Conservation (phyloP, 2,888 invertebrate genomes). For the Cheilosia vulpina region DNA sequence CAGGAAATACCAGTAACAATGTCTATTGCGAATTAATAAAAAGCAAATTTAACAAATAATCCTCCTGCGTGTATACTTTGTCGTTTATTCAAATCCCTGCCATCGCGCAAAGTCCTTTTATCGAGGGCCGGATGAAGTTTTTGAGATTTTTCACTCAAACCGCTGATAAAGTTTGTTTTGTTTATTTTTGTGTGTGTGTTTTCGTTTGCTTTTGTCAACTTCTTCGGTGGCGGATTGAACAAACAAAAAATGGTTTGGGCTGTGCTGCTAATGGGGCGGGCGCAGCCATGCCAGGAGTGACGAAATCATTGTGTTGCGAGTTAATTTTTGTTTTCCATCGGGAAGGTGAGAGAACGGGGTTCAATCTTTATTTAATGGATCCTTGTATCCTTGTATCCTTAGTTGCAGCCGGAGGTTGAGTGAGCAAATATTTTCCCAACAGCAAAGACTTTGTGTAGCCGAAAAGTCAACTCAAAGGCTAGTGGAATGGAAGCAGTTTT, state of each 20-base stretch:
- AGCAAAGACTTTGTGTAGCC: slow-evolving; percentile 30
- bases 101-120: slow-evolving; percentile 4
- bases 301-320: slow-evolving; percentile 60
- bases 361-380: slow-evolving; percentile 45
- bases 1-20: slow-evolving; percentile 65
- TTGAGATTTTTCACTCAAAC: slow-evolving; percentile 49
- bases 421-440: slow-evolving; percentile 30
- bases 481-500: neutral
- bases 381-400: neutral
- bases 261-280: slow-evolving; percentile 26
- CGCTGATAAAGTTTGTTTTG: slow-evolving; percentile 34
- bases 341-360: slow-evolving; percentile 7
- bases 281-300: slow-evolving; percentile 31
- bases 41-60: slow-evolving; percentile 70
- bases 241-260: slow-evolving; percentile 52
- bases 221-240: slow-evolving; percentile 50
- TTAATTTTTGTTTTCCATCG: slow-evolving; percentile 37
- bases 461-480: slow-evolving; percentile 15
- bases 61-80: slow-evolving; percentile 26
- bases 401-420: slow-evolving; percentile 1
- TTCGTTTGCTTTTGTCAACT: slow-evolving; percentile 14
- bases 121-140: slow-evolving; percentile 43
- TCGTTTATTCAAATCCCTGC: slow-evolving; percentile 57
- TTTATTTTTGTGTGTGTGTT: slow-evolving; percentile 11
- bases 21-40: slow-evolving; percentile 70